Evolutionary conservation across 2,113 vertebrate genomes (phyloP), one percentile per base, ranked within the genome.

Genomic region (Oreochromis niloticus): DNA sequence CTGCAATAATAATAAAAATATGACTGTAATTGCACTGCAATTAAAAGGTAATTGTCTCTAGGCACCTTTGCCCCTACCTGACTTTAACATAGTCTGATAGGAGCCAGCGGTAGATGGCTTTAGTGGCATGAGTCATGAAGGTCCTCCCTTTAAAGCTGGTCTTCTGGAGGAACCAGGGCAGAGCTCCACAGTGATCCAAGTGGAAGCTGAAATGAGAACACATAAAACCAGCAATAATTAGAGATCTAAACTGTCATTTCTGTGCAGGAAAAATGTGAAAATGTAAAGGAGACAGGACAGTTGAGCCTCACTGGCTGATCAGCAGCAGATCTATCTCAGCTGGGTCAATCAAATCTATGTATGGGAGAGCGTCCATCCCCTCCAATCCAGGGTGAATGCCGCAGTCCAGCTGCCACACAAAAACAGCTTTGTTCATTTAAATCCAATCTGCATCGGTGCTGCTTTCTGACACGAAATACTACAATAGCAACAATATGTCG

Each of bases 111-210:
- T 99, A 99, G 94, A 99, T 99, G 79, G 99, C 99, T 96, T 99
- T 99, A n/a, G 98, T 99, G 82, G 98, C 99, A 32, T 99, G 99
- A 22, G 99, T 99, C 99, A 99, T 99, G 86, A 99, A 99, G 0
- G 99, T 99, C 79, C 99, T 97, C 82, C 99, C 98, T 97, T 99
- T 99, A 92, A 99, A 99, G 94, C 98, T 99, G 9, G 99, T 99
- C 94, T 99, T 99, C 93, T 99, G 98, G 43, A 99, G 97, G 95
- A 99, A 99, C 99, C 99, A 99, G 2, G 99, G 99, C 88, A 99
- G 95, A 59, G 99, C 99, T 12, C 99, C 99, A 93, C 99, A 99
- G 93, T 99, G 98, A 96, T 99, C 99, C 95, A 99, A 94, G 90
- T 99, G 99, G 92, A 99, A 99, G 91, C 99, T 99, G 83, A 90